Percentiles rank a stretch among this genome's conserved stretches.
Conservation (phyloP, 2,113 vertebrate genomes). For the Chionis minor region DNA sequence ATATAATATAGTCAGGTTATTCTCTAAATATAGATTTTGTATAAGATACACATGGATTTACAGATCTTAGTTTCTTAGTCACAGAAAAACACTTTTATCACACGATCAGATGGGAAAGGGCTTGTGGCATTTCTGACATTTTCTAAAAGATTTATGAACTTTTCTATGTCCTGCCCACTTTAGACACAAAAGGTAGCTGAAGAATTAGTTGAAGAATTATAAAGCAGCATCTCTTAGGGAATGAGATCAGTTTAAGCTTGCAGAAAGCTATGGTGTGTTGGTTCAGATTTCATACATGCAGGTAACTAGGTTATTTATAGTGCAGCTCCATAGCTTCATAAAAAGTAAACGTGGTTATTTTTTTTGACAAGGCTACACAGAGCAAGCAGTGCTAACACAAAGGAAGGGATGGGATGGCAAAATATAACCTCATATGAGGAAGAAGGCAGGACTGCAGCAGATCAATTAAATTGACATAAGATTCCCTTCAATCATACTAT, state of each 20-base stretch:
- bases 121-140: background rate
- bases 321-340: background rate
- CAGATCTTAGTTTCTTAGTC: background rate
- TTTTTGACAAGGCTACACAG: background rate
- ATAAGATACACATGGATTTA: background rate
- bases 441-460: background rate
- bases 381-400: background rate
- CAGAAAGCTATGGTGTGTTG: background rate
- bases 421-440: background rate
- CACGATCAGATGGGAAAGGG: background rate
- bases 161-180: background rate
- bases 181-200: background rate
- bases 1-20: background rate
- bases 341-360: background rate
- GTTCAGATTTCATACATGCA: background rate
- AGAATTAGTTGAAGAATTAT: background rate
- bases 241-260: background rate
- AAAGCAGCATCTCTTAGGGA: background rate
- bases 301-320: background rate
- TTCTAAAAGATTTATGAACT: background rate
- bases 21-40: background rate
- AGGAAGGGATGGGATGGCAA: background rate
- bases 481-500: background rate
- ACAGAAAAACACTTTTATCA: background rate
- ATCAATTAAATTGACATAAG: background rate